Percentiles rank a stretch among this genome's conserved stretches.
These are phyloP conservation scores for Bhutanitis thaidina DNA, from an alignment of 2,888 invertebrate genomes.

Conservation along the genomic window DNA sequence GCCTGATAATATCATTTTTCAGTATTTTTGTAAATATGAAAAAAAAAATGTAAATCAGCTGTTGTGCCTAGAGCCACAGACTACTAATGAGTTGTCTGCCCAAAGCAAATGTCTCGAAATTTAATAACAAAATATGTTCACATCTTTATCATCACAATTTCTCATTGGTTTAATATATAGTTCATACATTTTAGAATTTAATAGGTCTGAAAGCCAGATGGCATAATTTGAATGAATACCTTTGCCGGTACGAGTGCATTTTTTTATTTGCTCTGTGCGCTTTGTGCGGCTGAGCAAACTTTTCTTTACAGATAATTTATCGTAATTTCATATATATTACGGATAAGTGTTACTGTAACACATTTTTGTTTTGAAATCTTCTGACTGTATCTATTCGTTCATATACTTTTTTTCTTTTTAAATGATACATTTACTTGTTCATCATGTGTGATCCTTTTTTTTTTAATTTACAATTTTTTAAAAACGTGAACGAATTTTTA, in stretches of 20 bases:
- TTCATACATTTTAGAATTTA: slow-evolving; percentile 1
- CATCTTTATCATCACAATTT: slow-evolving; percentile 31
- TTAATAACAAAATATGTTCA: not conserved
- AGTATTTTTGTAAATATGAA: slow-evolving; percentile 25
- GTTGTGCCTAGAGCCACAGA: slow-evolving; percentile 5
- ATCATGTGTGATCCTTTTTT: too few species aligned
- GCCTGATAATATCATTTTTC: slow-evolving; percentile 43
- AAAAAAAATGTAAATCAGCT: slow-evolving; percentile 25
- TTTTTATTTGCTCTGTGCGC: slow-evolving; percentile 55
- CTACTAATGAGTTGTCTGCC: slow-evolving; percentile 18
- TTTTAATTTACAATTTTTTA: not conserved
- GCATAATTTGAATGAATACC: slow-evolving; percentile 22
- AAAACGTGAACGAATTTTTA: slow-evolving; percentile 8
- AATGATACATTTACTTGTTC: too few species aligned
- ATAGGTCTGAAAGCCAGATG: slow-evolving; percentile 2
- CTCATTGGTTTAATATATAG: slow-evolving; percentile 9
- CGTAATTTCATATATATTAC: too few species aligned
- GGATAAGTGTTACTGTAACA: slow-evolving; percentile 2
- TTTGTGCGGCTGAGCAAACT: slow-evolving; percentile 46
- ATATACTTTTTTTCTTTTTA: not conserved
- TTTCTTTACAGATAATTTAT: slow-evolving; percentile 14
- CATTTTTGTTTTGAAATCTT: not conserved
- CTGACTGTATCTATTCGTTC: slow-evolving; percentile 6
- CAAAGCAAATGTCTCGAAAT: not conserved
- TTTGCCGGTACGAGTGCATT: slow-evolving; percentile 74